phyloP scores from a whole-genome alignment of 2,113 vertebrate species.

The Lonchura striata region DNA sequence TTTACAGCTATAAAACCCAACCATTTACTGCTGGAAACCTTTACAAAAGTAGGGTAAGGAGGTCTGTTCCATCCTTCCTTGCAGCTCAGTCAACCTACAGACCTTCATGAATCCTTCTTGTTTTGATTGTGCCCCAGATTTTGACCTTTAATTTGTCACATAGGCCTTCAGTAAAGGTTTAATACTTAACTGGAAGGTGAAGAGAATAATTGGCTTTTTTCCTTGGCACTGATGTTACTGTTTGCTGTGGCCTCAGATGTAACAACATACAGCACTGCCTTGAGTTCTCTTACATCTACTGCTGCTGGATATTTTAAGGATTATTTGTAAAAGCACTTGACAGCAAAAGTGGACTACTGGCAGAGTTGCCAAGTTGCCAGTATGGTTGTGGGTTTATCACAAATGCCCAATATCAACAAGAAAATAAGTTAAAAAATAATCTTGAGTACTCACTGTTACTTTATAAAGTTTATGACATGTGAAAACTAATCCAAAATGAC shows the following conservation, averaged over 20 bases:
- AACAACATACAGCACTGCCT: neutral
- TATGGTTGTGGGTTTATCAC: neutral
- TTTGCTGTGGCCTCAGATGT: neutral
- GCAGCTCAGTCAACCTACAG: neutral
- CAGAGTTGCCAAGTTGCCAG: neutral
- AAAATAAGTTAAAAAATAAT: neutral
- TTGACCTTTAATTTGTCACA: conserved; percentile 27
- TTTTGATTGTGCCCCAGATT: neutral
- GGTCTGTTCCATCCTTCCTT: neutral
- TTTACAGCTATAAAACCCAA: neutral
- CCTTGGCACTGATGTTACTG: neutral
- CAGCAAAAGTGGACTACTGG: neutral
- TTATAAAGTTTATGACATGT: neutral
- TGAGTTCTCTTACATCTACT: neutral
- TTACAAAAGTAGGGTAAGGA: neutral
- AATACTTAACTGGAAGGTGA: neutral
- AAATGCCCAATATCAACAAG: neutral
- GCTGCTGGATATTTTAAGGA: neutral
- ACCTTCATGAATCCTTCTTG: neutral
- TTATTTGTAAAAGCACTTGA: conserved; percentile 13
- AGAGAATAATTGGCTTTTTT: conserved; percentile 8
- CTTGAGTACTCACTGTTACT: neutral
- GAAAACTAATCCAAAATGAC: neutral
- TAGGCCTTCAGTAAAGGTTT: neutral
- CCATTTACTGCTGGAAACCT: neutral